Evolutionary conservation across 2,797 vertebrate species (phyloP), one percentile per base, ranked within the genome.

Genomic region (Hippocampus kuda): DNA sequence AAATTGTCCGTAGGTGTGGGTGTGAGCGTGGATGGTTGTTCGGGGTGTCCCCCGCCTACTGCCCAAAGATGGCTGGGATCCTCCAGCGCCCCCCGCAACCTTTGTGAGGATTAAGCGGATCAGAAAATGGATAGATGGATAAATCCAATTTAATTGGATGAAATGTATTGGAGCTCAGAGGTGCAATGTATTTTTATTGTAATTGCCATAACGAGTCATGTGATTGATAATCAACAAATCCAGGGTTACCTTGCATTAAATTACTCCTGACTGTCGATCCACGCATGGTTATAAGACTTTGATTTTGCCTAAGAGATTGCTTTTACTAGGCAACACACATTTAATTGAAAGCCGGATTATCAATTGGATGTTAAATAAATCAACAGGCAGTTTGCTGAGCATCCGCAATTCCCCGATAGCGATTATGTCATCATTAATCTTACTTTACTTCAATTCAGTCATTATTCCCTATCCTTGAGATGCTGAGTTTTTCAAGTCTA

Each of bases 341-440:
- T 69, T 44, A 65, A 81, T 54, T 69, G 11, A 78, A 67, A 26
- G 4, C 22, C 69, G 59, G 26, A 65, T 70, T 73, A 54, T 67
- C 44, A 51, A 44, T 77, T 66, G 18, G 24, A 67, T 81, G 60
- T 75, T 68, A 66, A 65, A 75, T 70, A 66, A 60, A 76, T 71
- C 22, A 67, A 13, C 66, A 34, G 60, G 7, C 44, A 26, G 18
- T 63, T 72, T 63, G 24, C 6, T 30, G 16, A 75, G 8, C 61
- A 57, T 27, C 65, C 46, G 18, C 20, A 26, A 41, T 22, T 75
- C 6, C 71, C 42, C 54, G 66, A 68, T 60, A 18, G 42, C 61
- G 53, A 63, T 68, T 0, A 27, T 65, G 22, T 64, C 30, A n/a
- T 66, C 60, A 22, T 38, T 76, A 38, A 38, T 64, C 68, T 71